These are phyloP conservation scores for Crambe crambe DNA, from an alignment of 37 sponge, comb jelly and placozoan species.

Conservation along the genomic window DNA sequence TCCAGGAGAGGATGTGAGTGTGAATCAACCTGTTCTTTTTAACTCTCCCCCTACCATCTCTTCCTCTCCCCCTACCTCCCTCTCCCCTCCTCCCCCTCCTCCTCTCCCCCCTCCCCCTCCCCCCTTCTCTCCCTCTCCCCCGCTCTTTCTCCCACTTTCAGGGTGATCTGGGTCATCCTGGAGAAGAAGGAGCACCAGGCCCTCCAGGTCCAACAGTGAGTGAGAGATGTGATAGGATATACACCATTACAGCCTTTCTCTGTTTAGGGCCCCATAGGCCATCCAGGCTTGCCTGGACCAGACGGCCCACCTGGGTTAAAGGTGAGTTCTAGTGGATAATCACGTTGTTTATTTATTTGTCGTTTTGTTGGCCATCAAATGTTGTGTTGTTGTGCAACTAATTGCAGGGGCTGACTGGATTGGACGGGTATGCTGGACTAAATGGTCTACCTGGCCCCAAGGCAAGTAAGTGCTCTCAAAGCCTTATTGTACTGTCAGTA, in stretches of 20 bases:
- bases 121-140: background rate
- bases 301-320: conserved; percentile 17
- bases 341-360: background rate
- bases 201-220: background rate
- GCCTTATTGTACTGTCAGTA: no score
- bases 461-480: conserved; percentile 71
- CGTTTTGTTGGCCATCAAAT: background rate
- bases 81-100: background rate
- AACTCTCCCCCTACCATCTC: background rate
- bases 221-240: no score
- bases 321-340: conserved; percentile 7
- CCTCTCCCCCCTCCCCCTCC: background rate
- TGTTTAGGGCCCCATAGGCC: conserved; percentile 35
- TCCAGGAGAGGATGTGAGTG: conserved; percentile 36
- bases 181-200: background rate
- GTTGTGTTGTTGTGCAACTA: background rate
- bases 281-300: conserved; percentile 16
- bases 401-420: conserved; percentile 23
- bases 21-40: background rate
- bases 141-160: background rate
- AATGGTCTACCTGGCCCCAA: conserved; percentile 63
- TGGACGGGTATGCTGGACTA: conserved; percentile 35
- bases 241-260: no score
- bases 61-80: no score
- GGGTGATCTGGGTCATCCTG: background rate